Evolutionary conservation across 2,113 vertebrate species (phyloP).

Genomic region (Charina bottae): DNA sequence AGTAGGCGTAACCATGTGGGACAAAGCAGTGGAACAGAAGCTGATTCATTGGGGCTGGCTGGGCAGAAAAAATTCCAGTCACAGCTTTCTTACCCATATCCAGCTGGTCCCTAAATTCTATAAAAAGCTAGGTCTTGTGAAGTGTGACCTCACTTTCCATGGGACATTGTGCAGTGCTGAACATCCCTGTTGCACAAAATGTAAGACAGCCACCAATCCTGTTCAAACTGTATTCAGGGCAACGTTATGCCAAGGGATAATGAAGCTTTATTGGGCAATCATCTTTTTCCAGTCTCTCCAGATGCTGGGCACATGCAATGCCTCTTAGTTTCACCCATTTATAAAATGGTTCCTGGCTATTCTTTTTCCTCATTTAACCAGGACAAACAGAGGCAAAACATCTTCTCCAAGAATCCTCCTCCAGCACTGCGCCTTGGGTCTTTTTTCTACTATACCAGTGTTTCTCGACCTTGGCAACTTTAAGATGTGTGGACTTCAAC

Average conservation of each 20-base stretch:
- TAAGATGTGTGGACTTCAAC: too few species aligned
- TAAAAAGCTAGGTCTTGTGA: too few species aligned
- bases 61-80: neutral
- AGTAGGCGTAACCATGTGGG: neutral
- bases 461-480: too few species aligned
- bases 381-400: conserved; percentile 9
- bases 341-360: conserved; percentile 34
- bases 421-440: neutral
- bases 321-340: conserved; percentile 34
- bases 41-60: too few species aligned
- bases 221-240: neutral
- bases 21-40: neutral
- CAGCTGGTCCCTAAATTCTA: too few species aligned
- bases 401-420: neutral
- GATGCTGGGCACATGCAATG: conserved; percentile 28
- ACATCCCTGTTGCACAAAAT: neutral
- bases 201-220: neutral
- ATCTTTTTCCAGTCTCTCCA: conserved; percentile 41
- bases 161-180: too few species aligned
- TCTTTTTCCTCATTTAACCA: conserved; percentile 2
- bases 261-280: conserved; percentile 66
- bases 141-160: neutral
- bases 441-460: neutral
- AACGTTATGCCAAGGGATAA: conserved; percentile 46
- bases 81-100: neutral